Evolutionary conservation across 1,140 invertebrate species (phyloP), one percentile per base, ranked within the genome.

Genomic region (Hesperophylax magnus): DNA sequence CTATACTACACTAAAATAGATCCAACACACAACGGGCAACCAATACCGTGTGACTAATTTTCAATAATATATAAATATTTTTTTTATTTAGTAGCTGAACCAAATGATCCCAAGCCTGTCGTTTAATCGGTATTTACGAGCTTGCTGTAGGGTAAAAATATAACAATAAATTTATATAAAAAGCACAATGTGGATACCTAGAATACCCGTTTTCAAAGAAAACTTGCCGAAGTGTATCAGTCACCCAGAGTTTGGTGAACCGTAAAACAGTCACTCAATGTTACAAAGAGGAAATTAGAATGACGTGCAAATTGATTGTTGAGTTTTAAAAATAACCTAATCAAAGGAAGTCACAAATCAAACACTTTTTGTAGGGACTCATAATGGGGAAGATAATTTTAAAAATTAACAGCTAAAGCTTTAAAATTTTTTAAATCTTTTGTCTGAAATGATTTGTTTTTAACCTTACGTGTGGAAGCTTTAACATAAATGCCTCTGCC

Each of bases 1-100:
- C 3, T 3, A 47, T 47, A 58, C 24, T 47, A 47, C 9, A 47
- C 39, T 47, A 14, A 47, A 39, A 2, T 27, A 27, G 27, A 27
- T 6, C 9, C 34, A 39, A 47, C 39, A 14, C 39, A 14, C 9
- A 47, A 47, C 14, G 14, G 39, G 14, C 39, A 47, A 47, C 11
- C 39, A 47, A 47, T 20, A 79, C 69, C 63, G 77, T 79, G 77
- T 65, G 56, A 58, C 56, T 20, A 58, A 20, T 58, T 58, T 58
- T 47, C 39, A 47, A 47, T 47, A 14, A 47, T 20, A 58, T 14
- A 58, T 58, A 58, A 58, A 58, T 22, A 58, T 1, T 20, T 0
- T 58, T 58, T 58, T 58, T 58, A 8, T 58, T 52, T 52, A 18
- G 71, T 52, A 8, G 20, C 18, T 52, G 34, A 39, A 39, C 9